Conservation (phyloP, 2,113 vertebrate species). For the Agapornis roseicollis region DNA sequence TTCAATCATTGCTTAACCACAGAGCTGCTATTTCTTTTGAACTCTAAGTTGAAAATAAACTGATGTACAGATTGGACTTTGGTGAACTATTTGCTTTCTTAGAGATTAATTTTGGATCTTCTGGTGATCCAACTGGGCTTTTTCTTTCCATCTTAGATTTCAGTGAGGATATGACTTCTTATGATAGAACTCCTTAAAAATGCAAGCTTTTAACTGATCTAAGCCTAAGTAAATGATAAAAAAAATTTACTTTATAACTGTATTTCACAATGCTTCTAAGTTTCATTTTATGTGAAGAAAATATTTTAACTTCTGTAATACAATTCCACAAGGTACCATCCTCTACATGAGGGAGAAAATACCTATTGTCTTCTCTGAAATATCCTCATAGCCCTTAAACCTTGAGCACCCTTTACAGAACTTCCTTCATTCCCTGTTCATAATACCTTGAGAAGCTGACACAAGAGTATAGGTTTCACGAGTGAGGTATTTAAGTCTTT, state of each 20-base stretch:
- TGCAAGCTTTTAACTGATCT: not conserved
- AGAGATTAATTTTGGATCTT: constrained; percentile 2
- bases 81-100: constrained; percentile 1
- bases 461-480: not conserved
- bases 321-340: not conserved
- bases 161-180: not conserved
- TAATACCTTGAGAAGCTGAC: not conserved
- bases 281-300: not conserved
- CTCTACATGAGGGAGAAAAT: not conserved
- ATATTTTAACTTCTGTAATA: not conserved
- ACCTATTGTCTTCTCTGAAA: not conserved
- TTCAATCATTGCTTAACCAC: constrained; percentile 44
- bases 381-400: not conserved
- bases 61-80: not conserved
- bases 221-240: not conserved
- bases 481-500: not conserved
- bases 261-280: not conserved
- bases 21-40: constrained; percentile 42
- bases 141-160: not conserved
- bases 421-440: not conserved
- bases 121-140: not conserved
- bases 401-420: not conserved
- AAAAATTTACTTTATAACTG: not conserved
- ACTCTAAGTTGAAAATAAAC: constrained; percentile 49
- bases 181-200: not conserved